A percentile compares a stretch with the other conserved stretches of the same genome.
These are phyloP conservation scores for Nanger granti DNA, from an alignment of 2,113 vertebrate species.

Conservation along the genomic window DNA sequence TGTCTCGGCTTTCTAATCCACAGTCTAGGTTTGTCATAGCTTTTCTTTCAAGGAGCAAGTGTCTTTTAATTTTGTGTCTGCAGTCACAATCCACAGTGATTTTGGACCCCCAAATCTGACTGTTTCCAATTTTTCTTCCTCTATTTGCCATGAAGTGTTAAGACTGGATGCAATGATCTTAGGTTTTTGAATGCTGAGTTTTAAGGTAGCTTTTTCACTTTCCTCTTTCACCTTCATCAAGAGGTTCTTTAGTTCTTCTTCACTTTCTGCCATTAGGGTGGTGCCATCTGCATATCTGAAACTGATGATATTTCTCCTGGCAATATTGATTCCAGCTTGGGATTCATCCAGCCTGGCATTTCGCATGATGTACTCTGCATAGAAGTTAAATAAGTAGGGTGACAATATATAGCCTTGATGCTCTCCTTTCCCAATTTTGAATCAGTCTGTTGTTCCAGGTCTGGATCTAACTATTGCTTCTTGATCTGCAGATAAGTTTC, in stretches of 20 bases:
- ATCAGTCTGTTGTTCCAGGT: neutral
- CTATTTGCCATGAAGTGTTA: neutral
- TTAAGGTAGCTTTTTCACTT: neutral
- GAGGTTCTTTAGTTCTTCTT: neutral
- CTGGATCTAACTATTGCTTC: neutral
- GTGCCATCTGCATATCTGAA: neutral
- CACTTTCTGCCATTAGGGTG: neutral
- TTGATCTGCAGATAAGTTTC: neutral
- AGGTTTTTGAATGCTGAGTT: neutral
- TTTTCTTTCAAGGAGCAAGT: neutral
- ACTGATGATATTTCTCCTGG: neutral
- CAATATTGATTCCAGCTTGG: neutral
- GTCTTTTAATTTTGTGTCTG: neutral
- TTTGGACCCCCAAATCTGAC: neutral
- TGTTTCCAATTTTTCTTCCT: neutral
- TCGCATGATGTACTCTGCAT: neutral
- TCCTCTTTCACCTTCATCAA: neutral
- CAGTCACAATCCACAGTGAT: neutral
- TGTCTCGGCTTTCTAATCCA: neutral
- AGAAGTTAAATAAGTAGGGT: neutral
- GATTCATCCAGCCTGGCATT: neutral
- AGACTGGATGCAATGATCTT: neutral
- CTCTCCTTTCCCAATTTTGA: neutral
- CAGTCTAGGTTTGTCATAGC: neutral
- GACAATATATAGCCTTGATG: neutral